Base-by-base conservation (phyloP, 1,140 invertebrate genomes). In the Colletes latitarsis region DNA sequence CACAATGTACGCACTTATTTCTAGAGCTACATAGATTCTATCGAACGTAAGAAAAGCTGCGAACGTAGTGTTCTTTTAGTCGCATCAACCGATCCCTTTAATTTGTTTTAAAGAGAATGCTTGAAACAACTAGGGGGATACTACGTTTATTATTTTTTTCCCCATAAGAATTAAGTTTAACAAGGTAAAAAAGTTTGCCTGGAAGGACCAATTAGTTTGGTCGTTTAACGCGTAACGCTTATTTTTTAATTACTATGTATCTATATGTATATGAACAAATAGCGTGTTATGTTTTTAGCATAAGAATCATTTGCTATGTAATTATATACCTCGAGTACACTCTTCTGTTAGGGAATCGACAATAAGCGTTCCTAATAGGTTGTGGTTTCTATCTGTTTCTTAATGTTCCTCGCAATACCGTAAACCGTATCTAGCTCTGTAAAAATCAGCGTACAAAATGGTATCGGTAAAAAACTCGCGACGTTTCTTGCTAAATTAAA, bases 371-470 rank as follows among this genome's bases (percentile, higher is more conserved):
- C 72, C 74, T 75, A 46, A 39, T 75, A 46, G 43, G 14, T 73
- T 46, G 52, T 60, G 30, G 15, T 68, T 49, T 6, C 15, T 77
- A 66, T 69, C 17, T 82, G 49, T 82, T 71, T 57, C 41, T 57
- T 19, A 60, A 76, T 74, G 74, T 71, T 87, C 79, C 81, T 80
- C 62, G 74, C 82, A 83, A 86, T 75, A 86, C 67, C 69, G 53
- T 43, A 55, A 77, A 76, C 14, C 77, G 80, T 88, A 88, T 81
- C 49, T 81, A 55, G 71, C 55, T 84, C 82, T 84, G 82, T 84
- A 87, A 84, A 60, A 58, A 77, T 73, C 17, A 53, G 9, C 57
- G 43, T 72, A 30, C 46, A 39, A 77, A 84, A 68, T 19, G 53
- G 71, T 74, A 57, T 66, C 14, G 60, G 30, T 58, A 49, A 57